A percentile compares a stretch with the other conserved stretches of the same genome.
Conservation (phyloP, 1,140 invertebrate species). For the Fopius arisanus region DNA sequence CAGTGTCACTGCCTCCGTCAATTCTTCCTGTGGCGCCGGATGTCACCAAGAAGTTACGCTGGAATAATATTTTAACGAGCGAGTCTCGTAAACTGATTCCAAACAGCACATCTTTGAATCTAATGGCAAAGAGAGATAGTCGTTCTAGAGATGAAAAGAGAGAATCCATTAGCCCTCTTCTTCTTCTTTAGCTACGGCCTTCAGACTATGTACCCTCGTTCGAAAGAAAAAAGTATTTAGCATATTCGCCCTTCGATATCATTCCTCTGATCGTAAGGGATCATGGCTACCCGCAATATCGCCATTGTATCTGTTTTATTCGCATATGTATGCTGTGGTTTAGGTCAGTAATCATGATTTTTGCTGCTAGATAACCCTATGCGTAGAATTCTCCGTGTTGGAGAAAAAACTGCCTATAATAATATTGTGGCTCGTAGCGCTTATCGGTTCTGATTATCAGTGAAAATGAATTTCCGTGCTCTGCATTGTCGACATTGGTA, state of each 20-base stretch:
- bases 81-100: slow-evolving; percentile 40
- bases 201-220: neutral
- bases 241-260: slow-evolving; percentile 41
- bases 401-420: neutral
- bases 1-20: neutral
- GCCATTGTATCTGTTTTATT: neutral
- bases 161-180: neutral
- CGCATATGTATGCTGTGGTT: neutral
- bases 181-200: neutral
- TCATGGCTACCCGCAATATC: slow-evolving; percentile 5
- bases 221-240: slow-evolving; percentile 39
- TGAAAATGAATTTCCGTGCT: slow-evolving; percentile 38
- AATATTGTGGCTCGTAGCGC: slow-evolving; percentile 38
- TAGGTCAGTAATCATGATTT: neutral
- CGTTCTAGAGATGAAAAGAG: neutral
- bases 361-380: neutral
- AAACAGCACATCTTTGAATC: slow-evolving; percentile 5
- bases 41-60: slow-evolving; percentile 41
- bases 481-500: slow-evolving; percentile 32
- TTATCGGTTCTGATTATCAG: slow-evolving; percentile 37
- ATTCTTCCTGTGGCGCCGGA: slow-evolving; percentile 33
- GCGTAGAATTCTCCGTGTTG: neutral
- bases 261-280: slow-evolving; percentile 30
- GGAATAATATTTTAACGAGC: slow-evolving; percentile 43
- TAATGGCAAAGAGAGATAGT: neutral